Conservation (phyloP, 2,113 vertebrate species). For the Coryphaenoides rupestris region DNA sequence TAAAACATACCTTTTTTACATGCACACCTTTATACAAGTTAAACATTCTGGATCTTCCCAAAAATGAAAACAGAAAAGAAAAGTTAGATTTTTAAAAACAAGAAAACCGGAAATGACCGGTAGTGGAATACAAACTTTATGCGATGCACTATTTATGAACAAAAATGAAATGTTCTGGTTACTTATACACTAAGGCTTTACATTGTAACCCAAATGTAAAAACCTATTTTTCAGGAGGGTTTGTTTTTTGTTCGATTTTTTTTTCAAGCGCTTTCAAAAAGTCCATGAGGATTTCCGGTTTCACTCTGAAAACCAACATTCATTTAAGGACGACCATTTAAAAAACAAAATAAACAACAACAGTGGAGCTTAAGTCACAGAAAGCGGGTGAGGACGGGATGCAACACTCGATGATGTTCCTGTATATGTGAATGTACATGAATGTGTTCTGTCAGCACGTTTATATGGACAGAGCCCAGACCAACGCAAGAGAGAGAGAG, state of each 20-base stretch:
- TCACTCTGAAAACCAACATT: constrained; percentile 54
- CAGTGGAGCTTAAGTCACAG: constrained; percentile 46
- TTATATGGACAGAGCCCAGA: constrained; percentile 37
- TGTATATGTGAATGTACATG: constrained; percentile 8
- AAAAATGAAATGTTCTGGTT: neutral
- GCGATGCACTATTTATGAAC: too few species aligned
- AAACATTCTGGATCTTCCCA: neutral
- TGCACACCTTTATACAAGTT: constrained; percentile 7
- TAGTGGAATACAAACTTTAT: too few species aligned
- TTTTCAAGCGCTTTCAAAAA: constrained; percentile 51
- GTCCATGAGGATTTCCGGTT: constrained; percentile 63
- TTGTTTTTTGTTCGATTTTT: constrained; percentile 4
- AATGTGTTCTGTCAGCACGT: constrained; percentile 40
- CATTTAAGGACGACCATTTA: constrained; percentile 10
- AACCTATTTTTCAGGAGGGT: constrained; percentile 15
- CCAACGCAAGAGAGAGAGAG: constrained; percentile 22
- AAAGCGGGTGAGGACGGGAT: constrained; percentile 22
- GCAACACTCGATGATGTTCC: neutral
- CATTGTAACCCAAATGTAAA: constrained; percentile 26
- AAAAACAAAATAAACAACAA: constrained; percentile 46
- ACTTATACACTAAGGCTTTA: neutral
- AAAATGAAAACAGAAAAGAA: too few species aligned
- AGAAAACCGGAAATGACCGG: too few species aligned
- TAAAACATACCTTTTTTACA: constrained; percentile 14
- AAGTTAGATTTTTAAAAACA: too few species aligned